Percentiles rank a stretch among this genome's conserved stretches.
Evolutionary conservation across 1,140 invertebrate genomes (phyloP).

Genomic region (Acromyrmex echinatior): DNA sequence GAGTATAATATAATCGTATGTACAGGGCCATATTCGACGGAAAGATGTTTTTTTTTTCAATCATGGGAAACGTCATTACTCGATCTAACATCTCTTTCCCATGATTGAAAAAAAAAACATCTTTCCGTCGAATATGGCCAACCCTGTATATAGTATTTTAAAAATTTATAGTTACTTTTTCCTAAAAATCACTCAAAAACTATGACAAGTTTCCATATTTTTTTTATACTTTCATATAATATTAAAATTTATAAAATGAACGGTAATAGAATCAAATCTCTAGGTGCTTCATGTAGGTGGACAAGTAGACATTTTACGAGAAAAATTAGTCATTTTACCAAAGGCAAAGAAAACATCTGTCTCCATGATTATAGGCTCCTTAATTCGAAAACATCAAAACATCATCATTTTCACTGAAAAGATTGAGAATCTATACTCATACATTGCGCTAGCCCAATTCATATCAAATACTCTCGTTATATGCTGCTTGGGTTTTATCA

Average conservation of each 20-base stretch:
- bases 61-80: too few relatives aligned
- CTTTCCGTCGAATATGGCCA: too few relatives aligned
- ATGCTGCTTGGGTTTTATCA: slow-evolving; percentile 65
- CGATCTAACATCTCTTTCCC: too few relatives aligned
- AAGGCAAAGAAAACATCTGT: background rate
- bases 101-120: too few relatives aligned
- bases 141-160: too few relatives aligned
- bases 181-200: too few relatives aligned
- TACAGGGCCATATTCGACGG: too few relatives aligned
- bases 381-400: slow-evolving; percentile 57
- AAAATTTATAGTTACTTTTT: too few relatives aligned
- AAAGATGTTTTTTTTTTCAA: too few relatives aligned
- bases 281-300: slow-evolving; percentile 65
- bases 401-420: slow-evolving; percentile 55
- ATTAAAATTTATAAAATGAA: background rate
- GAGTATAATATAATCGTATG: too few relatives aligned
- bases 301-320: slow-evolving; percentile 66
- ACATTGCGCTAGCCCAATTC: slow-evolving; percentile 63
- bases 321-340: background rate
- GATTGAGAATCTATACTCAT: slow-evolving; percentile 62
- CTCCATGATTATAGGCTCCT: slow-evolving; percentile 2
- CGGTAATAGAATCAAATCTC: background rate
- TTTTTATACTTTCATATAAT: background rate
- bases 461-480: slow-evolving; percentile 57
- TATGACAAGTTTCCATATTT: background rate